Base-by-base conservation (phyloP, 2,113 vertebrate species). In the Bubo bubo region DNA sequence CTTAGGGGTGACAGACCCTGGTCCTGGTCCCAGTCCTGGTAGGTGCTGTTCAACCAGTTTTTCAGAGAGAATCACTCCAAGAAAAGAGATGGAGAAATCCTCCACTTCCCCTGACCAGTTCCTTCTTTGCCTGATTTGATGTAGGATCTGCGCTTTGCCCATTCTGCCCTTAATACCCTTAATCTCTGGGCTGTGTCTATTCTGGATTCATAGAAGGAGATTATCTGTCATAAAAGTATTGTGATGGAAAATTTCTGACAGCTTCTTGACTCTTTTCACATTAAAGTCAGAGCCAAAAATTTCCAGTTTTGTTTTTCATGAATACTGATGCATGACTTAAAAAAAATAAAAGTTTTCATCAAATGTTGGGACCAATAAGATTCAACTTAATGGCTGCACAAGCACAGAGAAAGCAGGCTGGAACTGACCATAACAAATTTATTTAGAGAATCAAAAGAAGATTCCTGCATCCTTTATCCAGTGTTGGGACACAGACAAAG, bases 101-200 rank as follows among this genome's bases (percentile, higher is more conserved):
- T 66, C 15, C 32, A 55, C 59, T 91, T 93, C 5, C 64, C 55
- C 28, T 47, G 11, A 32, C 2, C 14, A 1, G 4, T 2, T 86
- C 66, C 27, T 84, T 39, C 58, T 70, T 71, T 66, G 72, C 68
- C 70, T n/a, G 49, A 10, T 58, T 79, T 60, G 62, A 53, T 14
- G 10, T 58, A 80, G 43, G 41, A 88, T n/a, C 67, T 70, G 45
- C 45, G 49, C 28, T 70, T 73, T 72, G 66, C 66, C 81, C 67
- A 18, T 83, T 82, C 81, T 73, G 90, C 70, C 85, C 79, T 96
- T 70, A 95, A 95, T 79, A 70, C 74, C 62, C 45, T 93, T 95
- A 94, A 96, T 90, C 70, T 88, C 90, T 41, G 24, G 53, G n/a
- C 41, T 83, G 17, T 49, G 34, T 62, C 90, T 93, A 3, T 66